Evolutionary conservation across 2,888 invertebrate genomes (phyloP).

Genomic region (Lamproptera curius): DNA sequence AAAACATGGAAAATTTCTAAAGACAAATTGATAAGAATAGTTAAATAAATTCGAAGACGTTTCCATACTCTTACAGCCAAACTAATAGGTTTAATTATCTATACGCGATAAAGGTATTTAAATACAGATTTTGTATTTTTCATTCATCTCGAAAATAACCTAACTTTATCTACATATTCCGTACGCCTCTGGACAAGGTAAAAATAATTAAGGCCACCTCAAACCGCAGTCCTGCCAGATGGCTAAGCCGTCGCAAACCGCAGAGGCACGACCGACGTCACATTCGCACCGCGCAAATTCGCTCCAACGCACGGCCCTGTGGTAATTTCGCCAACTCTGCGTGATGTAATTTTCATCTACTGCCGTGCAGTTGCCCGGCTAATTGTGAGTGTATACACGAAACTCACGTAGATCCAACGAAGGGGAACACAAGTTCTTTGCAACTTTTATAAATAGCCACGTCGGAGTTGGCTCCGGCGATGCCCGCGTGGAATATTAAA

Average conservation of each 20-base stretch:
- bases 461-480: slow-evolving; percentile 72
- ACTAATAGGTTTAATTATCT: no score
- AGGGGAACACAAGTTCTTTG: slow-evolving; percentile 69
- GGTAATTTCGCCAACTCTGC: slow-evolving; percentile 67
- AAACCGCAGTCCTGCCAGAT: slow-evolving; percentile 20
- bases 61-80: no score
- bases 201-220: slow-evolving; percentile 21
- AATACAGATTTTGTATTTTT: no score
- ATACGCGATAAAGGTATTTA: no score
- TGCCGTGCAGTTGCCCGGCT: not conserved
- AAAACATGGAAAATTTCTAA: no score
- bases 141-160: no score
- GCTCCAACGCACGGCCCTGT: slow-evolving; percentile 41
- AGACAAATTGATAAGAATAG: no score
- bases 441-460: slow-evolving; percentile 73
- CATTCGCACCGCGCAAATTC: slow-evolving; percentile 60
- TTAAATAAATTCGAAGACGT: no score
- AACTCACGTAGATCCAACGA: slow-evolving; percentile 78
- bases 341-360: slow-evolving; percentile 74
- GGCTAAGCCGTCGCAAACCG: slow-evolving; percentile 35
- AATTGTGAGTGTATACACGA: slow-evolving; percentile 63
- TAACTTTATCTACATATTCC: no score
- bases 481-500: slow-evolving; percentile 76
- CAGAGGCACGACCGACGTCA: slow-evolving; percentile 43
- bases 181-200: no score